Conservation (phyloP, 92 coral and sea anemone species). For the Zoanthus solanderi region DNA sequence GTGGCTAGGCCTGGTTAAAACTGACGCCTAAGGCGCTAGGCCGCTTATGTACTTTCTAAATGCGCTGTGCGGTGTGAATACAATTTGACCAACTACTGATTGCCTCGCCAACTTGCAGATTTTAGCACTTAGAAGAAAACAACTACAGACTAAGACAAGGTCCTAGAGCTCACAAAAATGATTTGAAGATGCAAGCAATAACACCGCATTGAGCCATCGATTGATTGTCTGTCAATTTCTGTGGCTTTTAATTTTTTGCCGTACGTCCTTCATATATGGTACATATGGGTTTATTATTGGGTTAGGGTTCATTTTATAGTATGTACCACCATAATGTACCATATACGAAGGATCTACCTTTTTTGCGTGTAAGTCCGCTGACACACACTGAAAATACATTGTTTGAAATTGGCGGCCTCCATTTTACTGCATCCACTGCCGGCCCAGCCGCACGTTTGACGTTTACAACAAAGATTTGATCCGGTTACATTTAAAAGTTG, state of each 20-base stretch:
- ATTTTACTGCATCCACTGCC: background rate
- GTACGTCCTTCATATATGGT: too few species aligned
- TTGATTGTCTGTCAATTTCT: constrained; percentile 9
- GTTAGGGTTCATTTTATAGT: too few species aligned
- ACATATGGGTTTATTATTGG: too few species aligned
- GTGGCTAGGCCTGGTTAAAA: too few species aligned
- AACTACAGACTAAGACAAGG: constrained; percentile 1
- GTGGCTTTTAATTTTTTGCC: background rate
- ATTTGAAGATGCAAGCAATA: background rate
- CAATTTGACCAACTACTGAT: too few species aligned
- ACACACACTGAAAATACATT: constrained; percentile 6
- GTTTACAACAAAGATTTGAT: constrained; percentile 14
- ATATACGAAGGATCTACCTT: background rate
- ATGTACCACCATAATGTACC: too few species aligned
- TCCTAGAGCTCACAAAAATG: background rate
- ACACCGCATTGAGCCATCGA: background rate
- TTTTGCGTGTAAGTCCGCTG: background rate
- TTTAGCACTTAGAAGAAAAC: constrained; percentile 9
- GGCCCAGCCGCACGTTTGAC: background rate
- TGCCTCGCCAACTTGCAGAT: background rate
- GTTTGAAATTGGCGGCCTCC: background rate
- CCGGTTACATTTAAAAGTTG: background rate
- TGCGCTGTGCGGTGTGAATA: too few species aligned
- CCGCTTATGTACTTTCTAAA: too few species aligned
- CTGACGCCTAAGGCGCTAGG: too few species aligned